Evolutionary conservation across 1,140 invertebrate species (phyloP).

Genomic region (Tetramorium simillimum): DNA sequence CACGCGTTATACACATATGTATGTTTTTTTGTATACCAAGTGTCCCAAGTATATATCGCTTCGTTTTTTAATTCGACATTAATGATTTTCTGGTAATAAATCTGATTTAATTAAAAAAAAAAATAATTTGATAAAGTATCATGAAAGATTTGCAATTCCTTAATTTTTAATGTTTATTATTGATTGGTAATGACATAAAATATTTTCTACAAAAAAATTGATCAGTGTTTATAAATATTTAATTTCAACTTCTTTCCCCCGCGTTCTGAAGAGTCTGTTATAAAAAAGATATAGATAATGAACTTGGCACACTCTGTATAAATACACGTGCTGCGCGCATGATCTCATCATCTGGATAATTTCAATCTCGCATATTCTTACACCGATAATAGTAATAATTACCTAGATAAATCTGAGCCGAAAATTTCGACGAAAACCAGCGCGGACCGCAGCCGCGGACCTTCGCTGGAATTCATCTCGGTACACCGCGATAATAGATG

Average conservation of each 20-base stretch:
- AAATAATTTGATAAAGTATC: neutral
- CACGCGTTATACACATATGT: constrained; percentile 21
- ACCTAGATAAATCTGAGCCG: constrained; percentile 58
- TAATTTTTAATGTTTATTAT: neutral
- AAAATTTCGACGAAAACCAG: constrained; percentile 25
- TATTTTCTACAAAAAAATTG: neutral
- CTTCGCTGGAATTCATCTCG: constrained; percentile 1
- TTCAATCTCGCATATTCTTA: constrained; percentile 5
- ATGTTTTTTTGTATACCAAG: constrained; percentile 37
- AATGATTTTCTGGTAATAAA: neutral
- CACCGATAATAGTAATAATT: constrained; percentile 49
- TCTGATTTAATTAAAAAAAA: neutral
- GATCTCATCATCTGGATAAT: constrained; percentile 23
- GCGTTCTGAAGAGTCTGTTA: neutral
- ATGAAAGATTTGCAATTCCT: neutral
- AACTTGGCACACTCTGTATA: constrained; percentile 38
- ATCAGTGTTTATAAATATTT: constrained; percentile 15
- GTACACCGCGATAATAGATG: neutral
- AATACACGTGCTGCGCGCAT: constrained; percentile 34
- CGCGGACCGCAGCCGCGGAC: neutral
- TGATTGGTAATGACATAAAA: neutral
- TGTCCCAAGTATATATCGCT: constrained; percentile 23
- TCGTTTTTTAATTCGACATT: neutral
- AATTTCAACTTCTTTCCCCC: neutral
- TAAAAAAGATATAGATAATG: neutral